Evolutionary conservation across 2,888 invertebrate genomes (phyloP).

Genomic region (Adela reaumurella): DNA sequence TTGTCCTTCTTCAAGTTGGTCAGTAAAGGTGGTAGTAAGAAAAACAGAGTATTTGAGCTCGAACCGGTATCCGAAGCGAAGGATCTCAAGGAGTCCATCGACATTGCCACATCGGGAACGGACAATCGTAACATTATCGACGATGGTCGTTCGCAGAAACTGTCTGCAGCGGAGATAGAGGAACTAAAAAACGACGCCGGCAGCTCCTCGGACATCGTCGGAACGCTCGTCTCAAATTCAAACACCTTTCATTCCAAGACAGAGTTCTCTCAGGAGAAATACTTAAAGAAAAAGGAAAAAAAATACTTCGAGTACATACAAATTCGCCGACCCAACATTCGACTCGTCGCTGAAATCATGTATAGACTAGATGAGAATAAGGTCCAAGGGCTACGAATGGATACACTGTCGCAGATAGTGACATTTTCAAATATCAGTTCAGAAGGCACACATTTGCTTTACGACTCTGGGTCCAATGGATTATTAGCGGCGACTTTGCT

Average conservation of each 20-base stretch:
- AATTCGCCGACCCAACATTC: slow-evolving; percentile 74
- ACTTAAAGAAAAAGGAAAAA: slow-evolving; percentile 90
- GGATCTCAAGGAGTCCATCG: slow-evolving; percentile 57
- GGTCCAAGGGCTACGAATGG: slow-evolving; percentile 75
- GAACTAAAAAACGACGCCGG: slow-evolving; percentile 71
- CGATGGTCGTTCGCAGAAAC: slow-evolving; percentile 74
- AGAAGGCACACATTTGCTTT: slow-evolving; percentile 73
- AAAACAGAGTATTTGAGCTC: slow-evolving; percentile 51
- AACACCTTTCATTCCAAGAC: slow-evolving; percentile 88
- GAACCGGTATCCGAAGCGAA: slow-evolving; percentile 47
- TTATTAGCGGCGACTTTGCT: slow-evolving; percentile 79
- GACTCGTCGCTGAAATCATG: slow-evolving; percentile 81
- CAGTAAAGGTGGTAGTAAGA: slow-evolving; percentile 50
- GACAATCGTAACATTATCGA: slow-evolving; percentile 86
- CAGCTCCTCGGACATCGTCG: slow-evolving; percentile 80
- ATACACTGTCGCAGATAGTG: slow-evolving; percentile 86
- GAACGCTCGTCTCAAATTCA: slow-evolving; percentile 84
- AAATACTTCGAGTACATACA: slow-evolving; percentile 86
- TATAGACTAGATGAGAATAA: slow-evolving; percentile 74
- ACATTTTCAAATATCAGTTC: slow-evolving; percentile 77
- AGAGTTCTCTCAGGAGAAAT: slow-evolving; percentile 90
- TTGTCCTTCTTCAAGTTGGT: slow-evolving; percentile 75
- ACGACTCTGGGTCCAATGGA: slow-evolving; percentile 87
- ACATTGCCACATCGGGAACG: slow-evolving; percentile 63
- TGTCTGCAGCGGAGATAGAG: slow-evolving; percentile 80